phyloP scores from a whole-genome alignment of 1,140 invertebrate genomes.

The Drosophila ercepeae region DNA sequence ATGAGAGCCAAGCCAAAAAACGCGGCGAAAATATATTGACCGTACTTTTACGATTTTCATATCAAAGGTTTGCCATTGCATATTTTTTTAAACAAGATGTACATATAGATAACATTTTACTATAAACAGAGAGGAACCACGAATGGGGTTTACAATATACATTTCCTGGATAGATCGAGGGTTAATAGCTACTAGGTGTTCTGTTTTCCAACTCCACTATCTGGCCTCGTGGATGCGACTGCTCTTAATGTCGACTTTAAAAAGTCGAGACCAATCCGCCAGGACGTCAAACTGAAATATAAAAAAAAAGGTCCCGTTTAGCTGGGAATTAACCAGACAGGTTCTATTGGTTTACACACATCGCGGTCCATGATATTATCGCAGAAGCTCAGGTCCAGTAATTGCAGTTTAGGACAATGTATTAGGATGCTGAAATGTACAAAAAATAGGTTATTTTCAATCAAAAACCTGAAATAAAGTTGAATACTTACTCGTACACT shows the following conservation, averaged over 20 bases:
- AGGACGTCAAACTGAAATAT: constrained; percentile 50
- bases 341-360: constrained; percentile 79
- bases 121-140: neutral
- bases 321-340: neutral
- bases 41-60: neutral
- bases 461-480: constrained; percentile 7
- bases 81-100: neutral
- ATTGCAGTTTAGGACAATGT: constrained; percentile 87
- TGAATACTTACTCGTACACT: constrained; percentile 86
- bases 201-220: constrained; percentile 2
- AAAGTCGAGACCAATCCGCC: constrained; percentile 68
- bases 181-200: neutral
- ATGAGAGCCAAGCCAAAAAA: too few species aligned
- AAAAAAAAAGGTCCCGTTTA: neutral
- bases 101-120: neutral
- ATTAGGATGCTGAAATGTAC: constrained; percentile 85
- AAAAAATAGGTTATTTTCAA: neutral
- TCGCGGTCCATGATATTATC: constrained; percentile 89
- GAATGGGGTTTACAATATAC: neutral
- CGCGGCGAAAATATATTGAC: too few species aligned
- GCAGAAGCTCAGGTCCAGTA: constrained; percentile 95
- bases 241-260: constrained; percentile 78
- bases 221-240: constrained; percentile 53
- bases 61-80: neutral
- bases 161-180: neutral